Base-by-base conservation (phyloP, 2,888 invertebrate species). In the Thymelicus acteon region DNA sequence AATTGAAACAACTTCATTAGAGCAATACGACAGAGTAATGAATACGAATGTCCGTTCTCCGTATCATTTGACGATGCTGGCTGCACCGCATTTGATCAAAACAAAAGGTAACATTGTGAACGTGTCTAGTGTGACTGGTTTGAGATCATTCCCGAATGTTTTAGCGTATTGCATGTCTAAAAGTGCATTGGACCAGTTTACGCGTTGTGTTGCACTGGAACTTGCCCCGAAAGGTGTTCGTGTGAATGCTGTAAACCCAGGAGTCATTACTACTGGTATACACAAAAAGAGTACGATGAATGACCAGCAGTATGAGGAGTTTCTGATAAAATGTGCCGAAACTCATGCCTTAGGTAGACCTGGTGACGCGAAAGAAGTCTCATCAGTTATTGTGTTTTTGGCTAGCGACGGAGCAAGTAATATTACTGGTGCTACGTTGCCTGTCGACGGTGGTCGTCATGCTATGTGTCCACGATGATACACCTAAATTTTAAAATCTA, bases 161-260 rank as follows among this genome's bases (percentile, higher is more conserved):
- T 88, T 98, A 67, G 96, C 98, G 0, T 99, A 99, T 86, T 96
- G 96, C 80, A 96, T 99, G 95, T 98, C 98, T 7, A 99, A 99
- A 93, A 95, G 98, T 57, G 98, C 98, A 6, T 87, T 99, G 7
- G 99, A 99, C 91, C 99, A 99, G 84, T 96, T 99, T 77, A 99
- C 99, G 0, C 95, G 97, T 83, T 98, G 98, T 85, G 94, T 96
- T 4, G 98, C 99, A 7, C 88, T 99, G 37, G 99, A 98, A 81
- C 89, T 98, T 70, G 97, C 96, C 37, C 80, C 94, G 0, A 97
- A 97, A 84, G 95, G 96, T 75, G 97, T 98, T 0, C 94, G 98
- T 44, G 98, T 98, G 0, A 99, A 99, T 87, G 95, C 97, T 67
- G 98, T 98, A 0, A 98, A 98, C 89, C 99, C 99, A 52, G 99